A percentile compares a stretch with the other conserved stretches of the same genome.
Conservation (phyloP, 2,888 invertebrate genomes). For the Anarsia innoxiella region DNA sequence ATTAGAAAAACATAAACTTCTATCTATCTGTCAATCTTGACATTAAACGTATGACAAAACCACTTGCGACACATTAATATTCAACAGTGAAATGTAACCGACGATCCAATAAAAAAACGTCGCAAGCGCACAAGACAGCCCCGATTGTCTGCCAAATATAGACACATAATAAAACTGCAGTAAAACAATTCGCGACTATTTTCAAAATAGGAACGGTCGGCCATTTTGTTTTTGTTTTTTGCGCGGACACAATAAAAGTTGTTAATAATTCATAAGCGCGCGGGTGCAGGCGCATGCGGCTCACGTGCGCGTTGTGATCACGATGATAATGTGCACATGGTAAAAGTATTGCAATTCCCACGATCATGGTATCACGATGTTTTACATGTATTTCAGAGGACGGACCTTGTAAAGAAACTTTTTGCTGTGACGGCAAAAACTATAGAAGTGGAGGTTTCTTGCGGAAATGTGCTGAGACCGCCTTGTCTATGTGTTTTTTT, state of each 20-base stretch:
- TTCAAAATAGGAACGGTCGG: conserved; percentile 59
- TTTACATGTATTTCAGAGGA: conserved; percentile 49
- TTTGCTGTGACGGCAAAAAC: too few relatives aligned
- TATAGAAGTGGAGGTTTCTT: too few relatives aligned
- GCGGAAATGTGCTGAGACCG: too few relatives aligned
- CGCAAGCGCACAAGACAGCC: conserved; percentile 15
- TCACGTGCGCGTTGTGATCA: conserved; percentile 58
- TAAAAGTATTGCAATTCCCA: conserved; percentile 65
- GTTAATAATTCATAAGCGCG: conserved; percentile 69
- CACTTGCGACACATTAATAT: conserved; percentile 4
- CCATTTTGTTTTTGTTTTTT: conserved; percentile 54
- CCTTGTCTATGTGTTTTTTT: too few relatives aligned
- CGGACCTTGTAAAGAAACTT: too few relatives aligned
- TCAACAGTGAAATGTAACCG: conserved; percentile 4
- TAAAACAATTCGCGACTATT: conserved; percentile 58
- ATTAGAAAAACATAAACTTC: not conserved
- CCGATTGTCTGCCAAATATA: conserved; percentile 60
- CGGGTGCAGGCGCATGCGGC: conserved; percentile 34
- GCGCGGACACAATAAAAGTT: conserved; percentile 62
- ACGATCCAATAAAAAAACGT: conserved; percentile 4
- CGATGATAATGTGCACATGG: conserved; percentile 48
- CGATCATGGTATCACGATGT: conserved; percentile 61
- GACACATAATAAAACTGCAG: conserved; percentile 54
- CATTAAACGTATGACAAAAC: not conserved
- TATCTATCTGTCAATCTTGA: not conserved